phyloP scores from a whole-genome alignment of 2,888 invertebrate genomes.

The Elmis aenea region DNA sequence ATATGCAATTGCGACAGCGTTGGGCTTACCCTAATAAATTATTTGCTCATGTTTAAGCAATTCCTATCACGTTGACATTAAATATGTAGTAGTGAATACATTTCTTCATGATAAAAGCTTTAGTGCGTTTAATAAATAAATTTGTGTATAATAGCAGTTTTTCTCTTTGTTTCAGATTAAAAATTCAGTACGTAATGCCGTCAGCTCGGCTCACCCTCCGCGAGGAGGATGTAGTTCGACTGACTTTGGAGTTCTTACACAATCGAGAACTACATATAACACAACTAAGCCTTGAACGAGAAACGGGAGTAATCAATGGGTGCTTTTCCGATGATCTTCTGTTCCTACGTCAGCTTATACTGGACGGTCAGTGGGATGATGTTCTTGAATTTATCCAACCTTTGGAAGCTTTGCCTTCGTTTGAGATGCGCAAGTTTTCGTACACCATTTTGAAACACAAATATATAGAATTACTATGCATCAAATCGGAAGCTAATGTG shows the following conservation, averaged over 20 bases:
- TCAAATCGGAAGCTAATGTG: slow-evolving; percentile 86
- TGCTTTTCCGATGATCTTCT: slow-evolving; percentile 90
- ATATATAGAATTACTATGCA: slow-evolving; percentile 89
- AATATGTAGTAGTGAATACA: too few relatives aligned
- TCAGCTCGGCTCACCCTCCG: slow-evolving; percentile 78
- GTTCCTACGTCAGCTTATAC: slow-evolving; percentile 87
- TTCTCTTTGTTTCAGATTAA: slow-evolving; percentile 38
- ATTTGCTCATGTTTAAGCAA: too few relatives aligned
- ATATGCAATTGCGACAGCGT: too few relatives aligned
- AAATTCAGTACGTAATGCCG: slow-evolving; percentile 62
- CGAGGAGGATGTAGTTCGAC: slow-evolving; percentile 83
- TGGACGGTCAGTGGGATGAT: slow-evolving; percentile 98
- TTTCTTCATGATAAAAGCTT: too few relatives aligned
- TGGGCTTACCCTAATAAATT: too few relatives aligned
- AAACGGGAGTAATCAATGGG: slow-evolving; percentile 92
- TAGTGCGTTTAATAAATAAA: too few relatives aligned
- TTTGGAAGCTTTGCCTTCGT: slow-evolving; percentile 72
- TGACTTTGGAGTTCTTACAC: slow-evolving; percentile 80
- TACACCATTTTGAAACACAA: slow-evolving; percentile 88
- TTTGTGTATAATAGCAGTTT: too few relatives aligned
- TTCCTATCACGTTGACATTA: too few relatives aligned
- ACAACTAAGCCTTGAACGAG: slow-evolving; percentile 84
- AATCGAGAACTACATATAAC: slow-evolving; percentile 89
- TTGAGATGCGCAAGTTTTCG: slow-evolving; percentile 79
- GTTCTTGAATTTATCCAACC: slow-evolving; percentile 95